Base-by-base conservation (phyloP, 2,888 invertebrate species). In the Auanema sp. region DNA sequence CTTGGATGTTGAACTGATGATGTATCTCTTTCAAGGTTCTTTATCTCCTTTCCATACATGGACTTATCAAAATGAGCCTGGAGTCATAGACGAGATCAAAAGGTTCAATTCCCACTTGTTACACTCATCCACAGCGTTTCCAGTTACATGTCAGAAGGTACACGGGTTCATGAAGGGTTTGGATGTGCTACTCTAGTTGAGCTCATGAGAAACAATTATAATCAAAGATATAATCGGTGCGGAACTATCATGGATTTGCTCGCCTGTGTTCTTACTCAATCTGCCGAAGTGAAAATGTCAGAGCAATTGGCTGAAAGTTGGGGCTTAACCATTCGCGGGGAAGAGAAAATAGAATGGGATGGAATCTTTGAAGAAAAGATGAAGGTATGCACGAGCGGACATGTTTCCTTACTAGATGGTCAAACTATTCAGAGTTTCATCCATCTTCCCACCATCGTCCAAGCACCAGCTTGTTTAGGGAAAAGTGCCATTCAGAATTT, bases 191-290 rank as follows among this genome's bases (percentile, higher is more conserved):
- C 71, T 0, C 44, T 69, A 1, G 51, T 69, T 0, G 64, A 50
- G 25, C 21, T 68, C n/a, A 33, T 8, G 16, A n/a, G 5, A 51
- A 24, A 40, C 33, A 60, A 52, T 50, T 14, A 33, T 25, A 58
- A 51, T 24, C 61, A 60, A 63, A 47, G 47, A 8, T 68, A 21
- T 50, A 41, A 66, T 52, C 49, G 64, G 16, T 72, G 69, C 52
- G 71, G 71, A 21, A 69, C 71, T 23, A 69, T 72, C 1, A 72
- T 72, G 71, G 71, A 72, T 23, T 50, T 69, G 0, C 69, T 69
- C 12, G 33, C 62, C 12, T 47, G 51, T 33, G 21, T 40, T n/a
- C 44, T 71, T 6, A 55, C 64, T 0, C 24, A 50, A 33, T 23
- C 33, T 11, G 40, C 53, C 0, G 5, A 42, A 16, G 47, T 60